Evolutionary conservation across 2,797 vertebrate genomes (phyloP).

Genomic region (Chrosomus eos): DNA sequence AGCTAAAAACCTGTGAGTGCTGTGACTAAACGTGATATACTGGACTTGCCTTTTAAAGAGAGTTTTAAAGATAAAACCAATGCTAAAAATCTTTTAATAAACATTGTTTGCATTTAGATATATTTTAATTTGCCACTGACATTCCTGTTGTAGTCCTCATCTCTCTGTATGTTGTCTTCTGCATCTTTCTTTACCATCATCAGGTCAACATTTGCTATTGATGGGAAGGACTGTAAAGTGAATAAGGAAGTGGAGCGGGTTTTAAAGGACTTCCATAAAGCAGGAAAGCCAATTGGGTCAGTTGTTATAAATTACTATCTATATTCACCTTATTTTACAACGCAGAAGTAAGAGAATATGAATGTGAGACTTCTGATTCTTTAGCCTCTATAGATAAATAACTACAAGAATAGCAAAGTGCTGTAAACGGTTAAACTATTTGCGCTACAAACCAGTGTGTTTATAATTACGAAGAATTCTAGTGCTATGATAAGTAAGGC

Average conservation of each 20-base stretch:
- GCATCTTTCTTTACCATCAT: constrained; percentile 16
- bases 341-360: not conserved
- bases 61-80: not conserved
- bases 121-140: not conserved
- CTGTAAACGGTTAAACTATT: not conserved
- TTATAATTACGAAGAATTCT: not conserved
- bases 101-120: not conserved
- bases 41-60: not conserved
- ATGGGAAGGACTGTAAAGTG: constrained; percentile 83
- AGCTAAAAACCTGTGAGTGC: constrained; percentile 86
- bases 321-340: not conserved
- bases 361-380: not conserved
- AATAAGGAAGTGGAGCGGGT: constrained; percentile 82
- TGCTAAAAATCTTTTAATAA: not conserved
- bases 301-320: constrained; percentile 40
- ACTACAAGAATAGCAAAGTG: not conserved
- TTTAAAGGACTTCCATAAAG: constrained; percentile 83
- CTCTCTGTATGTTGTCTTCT: not conserved
- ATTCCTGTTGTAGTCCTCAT: not conserved
- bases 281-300: constrained; percentile 86
- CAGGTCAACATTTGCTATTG: constrained; percentile 85
- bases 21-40: not conserved
- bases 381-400: not conserved
- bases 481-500: not conserved
- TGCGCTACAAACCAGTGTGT: not conserved